These are phyloP conservation scores for Paracentrotus lividus DNA, from an alignment of 53 echinoderm and acorn worm species.

Conservation along the genomic window DNA sequence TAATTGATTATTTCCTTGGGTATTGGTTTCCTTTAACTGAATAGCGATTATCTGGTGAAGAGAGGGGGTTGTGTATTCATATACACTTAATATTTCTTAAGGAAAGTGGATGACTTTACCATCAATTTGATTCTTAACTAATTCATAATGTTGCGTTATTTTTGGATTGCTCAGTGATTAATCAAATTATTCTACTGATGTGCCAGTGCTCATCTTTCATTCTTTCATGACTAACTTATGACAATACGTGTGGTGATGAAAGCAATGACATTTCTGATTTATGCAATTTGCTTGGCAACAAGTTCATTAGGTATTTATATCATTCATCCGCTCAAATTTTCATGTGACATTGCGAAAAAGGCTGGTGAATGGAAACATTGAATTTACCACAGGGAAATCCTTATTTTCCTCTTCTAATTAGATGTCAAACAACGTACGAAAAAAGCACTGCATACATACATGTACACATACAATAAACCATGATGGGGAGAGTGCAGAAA, in stretches of 20 bases:
- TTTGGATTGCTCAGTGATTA: not conserved
- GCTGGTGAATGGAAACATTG: not conserved
- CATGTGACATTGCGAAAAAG: too few relatives aligned
- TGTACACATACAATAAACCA: too few relatives aligned
- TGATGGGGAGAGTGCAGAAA: too few relatives aligned
- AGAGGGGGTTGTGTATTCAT: not conserved
- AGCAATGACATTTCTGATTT: conserved; percentile 23
- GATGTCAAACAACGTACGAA: too few relatives aligned
- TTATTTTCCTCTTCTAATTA: too few relatives aligned
- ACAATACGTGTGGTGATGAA: conserved; percentile 8
- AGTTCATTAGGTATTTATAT: not conserved
- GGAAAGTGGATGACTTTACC: too few relatives aligned
- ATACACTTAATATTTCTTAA: too few relatives aligned
- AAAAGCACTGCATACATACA: too few relatives aligned
- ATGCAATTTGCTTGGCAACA: not conserved
- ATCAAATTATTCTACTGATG: not conserved
- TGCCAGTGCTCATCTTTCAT: conserved; percentile 14
- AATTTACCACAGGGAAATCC: too few relatives aligned
- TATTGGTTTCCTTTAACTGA: too few relatives aligned
- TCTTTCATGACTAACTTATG: conserved; percentile 29
- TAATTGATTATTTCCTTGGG: too few relatives aligned
- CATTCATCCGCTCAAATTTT: not conserved
- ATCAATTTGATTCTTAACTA: not conserved
- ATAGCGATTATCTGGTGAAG: too few relatives aligned
- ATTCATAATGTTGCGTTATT: not conserved